Evolutionary conservation across 2,797 vertebrate genomes (phyloP).

Genomic region (Adrianichthys oophorus): DNA sequence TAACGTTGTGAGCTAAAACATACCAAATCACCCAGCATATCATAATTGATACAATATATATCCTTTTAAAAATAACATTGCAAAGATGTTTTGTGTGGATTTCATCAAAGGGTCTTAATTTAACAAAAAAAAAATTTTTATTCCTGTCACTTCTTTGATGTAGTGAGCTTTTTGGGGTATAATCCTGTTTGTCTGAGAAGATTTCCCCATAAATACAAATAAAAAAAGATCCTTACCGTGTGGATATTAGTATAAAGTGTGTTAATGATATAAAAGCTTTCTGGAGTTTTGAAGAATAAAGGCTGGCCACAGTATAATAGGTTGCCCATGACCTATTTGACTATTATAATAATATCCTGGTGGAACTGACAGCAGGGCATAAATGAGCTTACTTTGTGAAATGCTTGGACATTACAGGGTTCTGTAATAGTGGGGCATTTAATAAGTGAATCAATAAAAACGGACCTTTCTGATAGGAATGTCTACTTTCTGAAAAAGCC

Average conservation of each 20-base stretch:
- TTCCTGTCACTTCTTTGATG: no score
- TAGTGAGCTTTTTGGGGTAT: no score
- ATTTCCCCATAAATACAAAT: neutral
- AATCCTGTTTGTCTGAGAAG: neutral
- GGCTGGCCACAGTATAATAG: slow-evolving; percentile 41
- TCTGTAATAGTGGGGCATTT: slow-evolving; percentile 13
- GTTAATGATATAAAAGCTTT: slow-evolving; percentile 39
- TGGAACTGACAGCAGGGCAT: slow-evolving; percentile 35
- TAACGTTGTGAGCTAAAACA: no score
- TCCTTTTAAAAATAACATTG: no score
- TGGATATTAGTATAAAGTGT: slow-evolving; percentile 22
- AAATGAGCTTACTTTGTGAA: slow-evolving; percentile 41
- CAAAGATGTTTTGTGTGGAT: no score
- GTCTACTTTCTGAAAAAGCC: neutral
- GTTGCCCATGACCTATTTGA: slow-evolving; percentile 58
- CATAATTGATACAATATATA: no score
- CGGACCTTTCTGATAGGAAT: slow-evolving; percentile 5
- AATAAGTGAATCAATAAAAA: slow-evolving; percentile 11
- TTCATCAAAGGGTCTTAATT: no score
- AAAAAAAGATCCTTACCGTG: neutral
- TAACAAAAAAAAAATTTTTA: no score
- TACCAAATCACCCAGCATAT: no score
- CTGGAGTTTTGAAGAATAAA: slow-evolving; percentile 33
- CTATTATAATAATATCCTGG: slow-evolving; percentile 63
- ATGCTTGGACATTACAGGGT: slow-evolving; percentile 30